phyloP scores from a whole-genome alignment of 2,797 vertebrate species.

The Clangula hyemalis region DNA sequence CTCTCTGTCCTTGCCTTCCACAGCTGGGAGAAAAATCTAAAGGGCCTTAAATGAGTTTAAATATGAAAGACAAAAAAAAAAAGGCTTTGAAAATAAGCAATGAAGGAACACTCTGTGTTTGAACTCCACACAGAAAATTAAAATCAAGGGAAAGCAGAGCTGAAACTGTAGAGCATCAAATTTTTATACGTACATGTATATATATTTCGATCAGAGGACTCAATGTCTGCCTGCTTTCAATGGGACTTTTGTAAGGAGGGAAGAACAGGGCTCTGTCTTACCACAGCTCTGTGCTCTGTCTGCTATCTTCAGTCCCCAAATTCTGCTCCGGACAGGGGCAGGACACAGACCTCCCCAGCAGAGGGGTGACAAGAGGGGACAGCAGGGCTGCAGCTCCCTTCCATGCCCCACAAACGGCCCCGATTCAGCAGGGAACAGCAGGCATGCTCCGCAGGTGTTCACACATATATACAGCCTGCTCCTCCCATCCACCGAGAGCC shows the following conservation, averaged over 20 bases:
- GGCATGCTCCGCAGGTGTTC: background rate
- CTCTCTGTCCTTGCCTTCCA: slow-evolving; percentile 10
- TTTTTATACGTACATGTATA: slow-evolving; percentile 33
- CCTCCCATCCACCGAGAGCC: fast-evolving
- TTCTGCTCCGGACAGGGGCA: background rate
- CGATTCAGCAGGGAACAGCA: background rate
- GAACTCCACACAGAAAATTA: slow-evolving; percentile 55
- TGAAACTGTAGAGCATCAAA: slow-evolving; percentile 22
- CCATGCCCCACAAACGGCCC: background rate
- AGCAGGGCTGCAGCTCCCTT: background rate
- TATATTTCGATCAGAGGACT: slow-evolving; percentile 33
- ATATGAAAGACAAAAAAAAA: slow-evolving; percentile 43
- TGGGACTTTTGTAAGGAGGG: slow-evolving; percentile 46
- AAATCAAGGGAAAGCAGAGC: slow-evolving; percentile 39
- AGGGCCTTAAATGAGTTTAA: slow-evolving; percentile 47
- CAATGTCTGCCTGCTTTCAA: slow-evolving; percentile 55
- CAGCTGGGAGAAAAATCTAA: slow-evolving; percentile 57
- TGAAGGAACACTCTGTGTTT: slow-evolving; percentile 56
- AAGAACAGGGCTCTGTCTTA: slow-evolving; percentile 50
- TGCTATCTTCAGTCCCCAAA: background rate
- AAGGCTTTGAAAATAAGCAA: slow-evolving; percentile 61
- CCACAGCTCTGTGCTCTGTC: slow-evolving; percentile 46
- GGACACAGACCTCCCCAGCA: background rate
- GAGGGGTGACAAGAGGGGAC: background rate
- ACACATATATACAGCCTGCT: background rate